Conservation (phyloP, 2,888 invertebrate species). For the Cosmia trapezina region DNA sequence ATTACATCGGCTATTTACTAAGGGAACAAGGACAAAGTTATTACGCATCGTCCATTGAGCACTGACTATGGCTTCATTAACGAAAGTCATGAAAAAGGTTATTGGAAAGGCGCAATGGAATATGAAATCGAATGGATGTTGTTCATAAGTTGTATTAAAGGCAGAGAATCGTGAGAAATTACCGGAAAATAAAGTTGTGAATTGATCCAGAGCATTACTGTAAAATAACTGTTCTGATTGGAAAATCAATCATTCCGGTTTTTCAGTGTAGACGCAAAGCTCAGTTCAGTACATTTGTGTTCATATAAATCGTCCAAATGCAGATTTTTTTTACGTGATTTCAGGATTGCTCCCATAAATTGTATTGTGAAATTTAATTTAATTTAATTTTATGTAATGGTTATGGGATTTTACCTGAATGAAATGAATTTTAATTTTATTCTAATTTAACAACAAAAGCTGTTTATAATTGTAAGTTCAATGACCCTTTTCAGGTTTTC, state of each 20-base stretch:
- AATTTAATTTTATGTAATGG: no score
- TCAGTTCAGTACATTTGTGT: neutral
- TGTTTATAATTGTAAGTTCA: neutral
- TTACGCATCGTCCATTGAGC: slow-evolving; percentile 50
- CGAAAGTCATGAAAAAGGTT: slow-evolving; percentile 56
- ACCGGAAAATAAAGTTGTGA: neutral
- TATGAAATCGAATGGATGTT: slow-evolving; percentile 56
- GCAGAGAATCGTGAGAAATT: neutral
- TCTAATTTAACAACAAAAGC: no score
- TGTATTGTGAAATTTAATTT: no score
- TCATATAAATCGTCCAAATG: no score
- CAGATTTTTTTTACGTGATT: no score
- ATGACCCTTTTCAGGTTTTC: neutral
- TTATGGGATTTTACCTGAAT: no score
- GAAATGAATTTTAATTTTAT: no score
- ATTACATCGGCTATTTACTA: slow-evolving; percentile 41
- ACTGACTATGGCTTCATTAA: slow-evolving; percentile 55
- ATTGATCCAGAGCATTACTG: neutral
- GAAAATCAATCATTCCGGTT: neutral
- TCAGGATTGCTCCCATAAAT: neutral
- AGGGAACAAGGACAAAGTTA: slow-evolving; percentile 40
- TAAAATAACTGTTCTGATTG: neutral
- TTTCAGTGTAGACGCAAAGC: neutral
- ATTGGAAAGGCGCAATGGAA: slow-evolving; percentile 59
- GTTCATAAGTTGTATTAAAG: slow-evolving; percentile 41